These are phyloP conservation scores for Eurois occulta DNA, from an alignment of 2,888 invertebrate genomes.

Conservation along the genomic window DNA sequence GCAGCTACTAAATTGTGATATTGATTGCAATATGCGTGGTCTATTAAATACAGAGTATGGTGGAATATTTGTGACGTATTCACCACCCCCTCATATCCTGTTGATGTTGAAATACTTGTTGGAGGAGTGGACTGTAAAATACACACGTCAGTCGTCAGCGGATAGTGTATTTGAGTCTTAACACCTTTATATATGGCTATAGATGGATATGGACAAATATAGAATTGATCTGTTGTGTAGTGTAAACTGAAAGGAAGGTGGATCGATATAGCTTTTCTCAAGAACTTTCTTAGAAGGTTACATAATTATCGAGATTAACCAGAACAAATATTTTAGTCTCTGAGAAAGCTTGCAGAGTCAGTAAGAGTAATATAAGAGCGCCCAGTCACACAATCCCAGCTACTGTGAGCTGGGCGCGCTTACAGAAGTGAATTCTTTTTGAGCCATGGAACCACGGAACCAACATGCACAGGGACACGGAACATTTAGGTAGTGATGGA, in stretches of 20 bases:
- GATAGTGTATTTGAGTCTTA: not conserved
- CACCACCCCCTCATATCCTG: conserved; percentile 18
- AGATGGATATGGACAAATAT: not conserved
- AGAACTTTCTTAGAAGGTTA: not conserved
- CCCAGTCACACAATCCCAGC: not conserved
- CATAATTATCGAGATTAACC: not conserved
- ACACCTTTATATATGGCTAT: not conserved
- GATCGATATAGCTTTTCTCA: not conserved
- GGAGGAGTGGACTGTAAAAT: not conserved
- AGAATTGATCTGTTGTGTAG: not conserved
- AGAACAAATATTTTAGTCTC: not conserved
- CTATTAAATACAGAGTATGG: conserved; percentile 12
- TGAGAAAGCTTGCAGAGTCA: not conserved
- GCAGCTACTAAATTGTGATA: conserved; percentile 18
- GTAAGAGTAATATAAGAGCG: not conserved
- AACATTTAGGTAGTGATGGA: not conserved
- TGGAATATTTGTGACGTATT: conserved; percentile 13
- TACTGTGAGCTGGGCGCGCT: not conserved
- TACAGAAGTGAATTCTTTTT: not conserved
- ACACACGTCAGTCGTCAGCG: not conserved
- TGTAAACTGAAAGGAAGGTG: not conserved
- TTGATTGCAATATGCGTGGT: conserved; percentile 18
- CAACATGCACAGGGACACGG: too few species aligned
- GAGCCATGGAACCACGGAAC: too few species aligned
- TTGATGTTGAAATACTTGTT: conserved; percentile 23